Evolutionary conservation across 2,888 invertebrate species (phyloP).

Genomic region (Volucella bombylans): DNA sequence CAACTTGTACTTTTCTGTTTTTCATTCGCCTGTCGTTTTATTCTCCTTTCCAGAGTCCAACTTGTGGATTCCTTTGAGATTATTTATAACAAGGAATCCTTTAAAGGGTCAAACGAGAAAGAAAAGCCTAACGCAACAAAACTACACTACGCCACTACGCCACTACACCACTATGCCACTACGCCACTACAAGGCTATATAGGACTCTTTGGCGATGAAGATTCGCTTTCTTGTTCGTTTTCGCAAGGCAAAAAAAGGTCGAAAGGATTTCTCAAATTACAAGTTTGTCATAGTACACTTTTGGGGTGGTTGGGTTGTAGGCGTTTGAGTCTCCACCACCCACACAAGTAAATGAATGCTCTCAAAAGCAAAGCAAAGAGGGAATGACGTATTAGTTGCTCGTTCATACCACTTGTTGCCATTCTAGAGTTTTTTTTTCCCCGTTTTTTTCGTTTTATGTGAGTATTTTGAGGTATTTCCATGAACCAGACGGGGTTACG

Average conservation of each 20-base stretch:
- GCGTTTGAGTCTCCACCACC: slow-evolving; percentile 49
- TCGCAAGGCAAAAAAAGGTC: slow-evolving; percentile 37
- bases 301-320: slow-evolving; percentile 18
- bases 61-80: slow-evolving; percentile 61
- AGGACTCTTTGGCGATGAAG: slow-evolving; percentile 34
- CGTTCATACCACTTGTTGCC: slow-evolving; percentile 64
- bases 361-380: slow-evolving; percentile 36
- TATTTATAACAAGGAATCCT: slow-evolving; percentile 49
- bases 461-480: slow-evolving; percentile 54
- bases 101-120: background rate
- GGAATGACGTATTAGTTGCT: slow-evolving; percentile 47
- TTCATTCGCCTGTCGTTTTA: no score
- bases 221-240: slow-evolving; percentile 34
- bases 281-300: slow-evolving; percentile 51
- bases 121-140: slow-evolving; percentile 54
- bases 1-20: slow-evolving; percentile 33
- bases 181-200: no score
- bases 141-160: no score
- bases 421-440: background rate
- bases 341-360: slow-evolving; percentile 57
- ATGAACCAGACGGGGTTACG: slow-evolving; percentile 68
- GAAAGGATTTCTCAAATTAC: slow-evolving; percentile 45
- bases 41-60: slow-evolving; percentile 48
- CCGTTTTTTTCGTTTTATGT: slow-evolving; percentile 23
- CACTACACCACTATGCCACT: no score